Conservation (phyloP, 2,797 vertebrate species). For the Amblyopsis hoosieri region DNA sequence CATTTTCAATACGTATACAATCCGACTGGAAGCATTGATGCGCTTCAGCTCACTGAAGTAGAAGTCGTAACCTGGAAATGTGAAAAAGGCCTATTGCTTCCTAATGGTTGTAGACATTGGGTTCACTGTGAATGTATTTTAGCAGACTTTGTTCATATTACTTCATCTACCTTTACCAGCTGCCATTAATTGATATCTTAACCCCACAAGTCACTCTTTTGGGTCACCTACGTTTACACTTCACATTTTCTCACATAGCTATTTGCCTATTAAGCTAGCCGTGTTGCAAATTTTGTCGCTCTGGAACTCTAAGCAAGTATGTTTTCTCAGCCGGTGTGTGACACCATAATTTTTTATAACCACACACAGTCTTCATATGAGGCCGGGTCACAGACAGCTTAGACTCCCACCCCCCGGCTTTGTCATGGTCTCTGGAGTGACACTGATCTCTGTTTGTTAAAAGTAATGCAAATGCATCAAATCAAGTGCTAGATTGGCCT, state of each 20-base stretch:
- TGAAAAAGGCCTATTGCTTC: no score
- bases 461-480: slow-evolving; percentile 11
- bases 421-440: slow-evolving; percentile 52
- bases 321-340: slow-evolving; percentile 74
- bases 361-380: slow-evolving; percentile 44
- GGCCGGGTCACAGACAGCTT: slow-evolving; percentile 54
- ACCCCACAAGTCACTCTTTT: no score
- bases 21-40: no score
- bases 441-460: slow-evolving; percentile 46
- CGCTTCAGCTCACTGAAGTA: no score
- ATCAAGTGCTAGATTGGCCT: no score
- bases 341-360: slow-evolving; percentile 74
- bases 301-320: slow-evolving; percentile 36
- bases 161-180: no score
- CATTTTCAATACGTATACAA: no score
- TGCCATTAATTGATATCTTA: no score
- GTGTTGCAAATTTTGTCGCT: slow-evolving; percentile 55
- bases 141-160: no score
- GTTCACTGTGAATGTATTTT: no score
- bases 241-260: slow-evolving; percentile 36
- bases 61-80: no score
- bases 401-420: slow-evolving; percentile 34
- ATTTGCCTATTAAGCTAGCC: neutral
- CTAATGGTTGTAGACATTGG: no score
- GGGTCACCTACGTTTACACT: slow-evolving; percentile 8